Conservation (phyloP, 2,113 vertebrate genomes). For the Heptranchias perlo region DNA sequence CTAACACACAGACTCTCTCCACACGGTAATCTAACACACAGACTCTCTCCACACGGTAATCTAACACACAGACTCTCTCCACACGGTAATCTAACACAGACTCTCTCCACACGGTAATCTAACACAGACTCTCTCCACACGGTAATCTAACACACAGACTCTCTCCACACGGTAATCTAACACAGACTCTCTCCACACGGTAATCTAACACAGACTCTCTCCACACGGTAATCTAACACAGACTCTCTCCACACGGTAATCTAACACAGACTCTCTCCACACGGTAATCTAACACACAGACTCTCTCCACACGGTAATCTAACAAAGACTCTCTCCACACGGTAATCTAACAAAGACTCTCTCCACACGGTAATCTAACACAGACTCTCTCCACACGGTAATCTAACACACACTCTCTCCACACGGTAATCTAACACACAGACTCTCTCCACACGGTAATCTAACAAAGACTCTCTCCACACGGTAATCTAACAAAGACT, state of each 20-base stretch:
- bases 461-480: background rate
- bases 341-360: background rate
- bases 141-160: too few species aligned
- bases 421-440: too few species aligned
- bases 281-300: too few species aligned
- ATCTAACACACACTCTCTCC: background rate
- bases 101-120: background rate
- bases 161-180: too few species aligned
- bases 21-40: too few species aligned
- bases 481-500: too few species aligned
- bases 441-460: background rate
- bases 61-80: background rate
- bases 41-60: background rate
- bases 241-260: background rate
- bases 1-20: background rate
- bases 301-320: too few species aligned
- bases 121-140: background rate
- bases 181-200: background rate
- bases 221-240: too few species aligned
- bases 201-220: too few species aligned
- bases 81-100: too few species aligned
- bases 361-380: too few species aligned
- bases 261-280: background rate
- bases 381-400: background rate
- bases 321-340: too few species aligned